Evolutionary conservation across 1,140 invertebrate genomes (phyloP).

Genomic region (Grapholita molesta): DNA sequence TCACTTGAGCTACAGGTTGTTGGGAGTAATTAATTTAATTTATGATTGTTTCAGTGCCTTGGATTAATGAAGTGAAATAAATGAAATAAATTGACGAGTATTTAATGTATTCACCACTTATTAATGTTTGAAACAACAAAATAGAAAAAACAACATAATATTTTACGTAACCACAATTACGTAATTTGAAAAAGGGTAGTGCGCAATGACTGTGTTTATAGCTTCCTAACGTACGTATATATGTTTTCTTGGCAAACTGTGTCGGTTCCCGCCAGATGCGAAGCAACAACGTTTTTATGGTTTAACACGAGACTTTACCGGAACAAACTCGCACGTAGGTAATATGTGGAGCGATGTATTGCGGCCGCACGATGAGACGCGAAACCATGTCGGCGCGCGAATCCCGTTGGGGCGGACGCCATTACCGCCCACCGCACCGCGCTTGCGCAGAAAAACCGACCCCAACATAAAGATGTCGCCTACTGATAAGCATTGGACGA

Average conservation of each 20-base stretch:
- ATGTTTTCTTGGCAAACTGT: not conserved
- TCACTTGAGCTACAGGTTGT: not conserved
- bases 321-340: conserved; percentile 67
- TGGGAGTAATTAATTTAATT: not conserved
- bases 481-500: conserved; percentile 57
- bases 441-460: conserved; percentile 66
- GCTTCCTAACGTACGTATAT: not conserved
- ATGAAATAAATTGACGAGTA: conserved; percentile 5
- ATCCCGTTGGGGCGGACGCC: conserved; percentile 71
- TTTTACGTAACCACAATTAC: too few species aligned
- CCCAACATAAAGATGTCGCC: conserved; percentile 61
- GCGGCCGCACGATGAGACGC: conserved; percentile 70
- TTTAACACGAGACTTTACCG: conserved; percentile 57
- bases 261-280: conserved; percentile 21
- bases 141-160: too few species aligned
- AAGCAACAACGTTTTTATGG: conserved; percentile 36
- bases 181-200: too few species aligned
- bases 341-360: conserved; percentile 70
- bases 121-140: not conserved
- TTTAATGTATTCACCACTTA: not conserved
- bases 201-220: not conserved
- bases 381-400: conserved; percentile 68
- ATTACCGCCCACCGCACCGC: conserved; percentile 66
- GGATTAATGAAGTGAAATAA: conserved; percentile 31
- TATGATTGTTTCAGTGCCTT: not conserved